Percentiles rank a stretch among this genome's conserved stretches.
These are phyloP conservation scores for Seira sanloemensis DNA, from an alignment of 2,888 invertebrate species.

Conservation along the genomic window DNA sequence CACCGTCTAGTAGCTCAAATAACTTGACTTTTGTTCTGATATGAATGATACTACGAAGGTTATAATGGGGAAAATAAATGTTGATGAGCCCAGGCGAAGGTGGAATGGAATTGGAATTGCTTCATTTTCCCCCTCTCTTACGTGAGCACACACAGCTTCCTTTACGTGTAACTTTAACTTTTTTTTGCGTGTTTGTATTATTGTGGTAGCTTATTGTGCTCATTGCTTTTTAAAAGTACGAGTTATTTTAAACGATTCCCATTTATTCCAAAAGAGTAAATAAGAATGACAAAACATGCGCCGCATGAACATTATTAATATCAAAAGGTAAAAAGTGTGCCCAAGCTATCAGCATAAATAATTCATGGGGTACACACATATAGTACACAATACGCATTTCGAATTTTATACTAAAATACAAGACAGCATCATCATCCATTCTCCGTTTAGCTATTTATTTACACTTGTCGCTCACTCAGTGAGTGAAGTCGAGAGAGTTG, in stretches of 20 bases:
- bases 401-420: slow-evolving; percentile 30
- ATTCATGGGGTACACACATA: slow-evolving; percentile 19
- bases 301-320: neutral
- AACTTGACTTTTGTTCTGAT: neutral
- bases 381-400: slow-evolving; percentile 38
- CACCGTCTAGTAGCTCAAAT: neutral
- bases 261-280: neutral
- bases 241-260: neutral
- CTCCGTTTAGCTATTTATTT: neutral
- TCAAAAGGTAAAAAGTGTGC: too few relatives aligned
- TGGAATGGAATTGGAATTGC: neutral
- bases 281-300: neutral
- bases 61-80: slow-evolving; percentile 34
- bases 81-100: neutral
- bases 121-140: neutral
- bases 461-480: neutral
- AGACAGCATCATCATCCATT: neutral
- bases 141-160: neutral
- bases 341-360: slow-evolving; percentile 48
- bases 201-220: too few relatives aligned
- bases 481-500: neutral
- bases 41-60: slow-evolving; percentile 30
- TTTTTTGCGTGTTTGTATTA: neutral
- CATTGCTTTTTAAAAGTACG: too few relatives aligned
- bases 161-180: neutral